A percentile compares a stretch with the other conserved stretches of the same genome.
Conservation (phyloP, 2,888 invertebrate species). For the Metallyticus violacea region DNA sequence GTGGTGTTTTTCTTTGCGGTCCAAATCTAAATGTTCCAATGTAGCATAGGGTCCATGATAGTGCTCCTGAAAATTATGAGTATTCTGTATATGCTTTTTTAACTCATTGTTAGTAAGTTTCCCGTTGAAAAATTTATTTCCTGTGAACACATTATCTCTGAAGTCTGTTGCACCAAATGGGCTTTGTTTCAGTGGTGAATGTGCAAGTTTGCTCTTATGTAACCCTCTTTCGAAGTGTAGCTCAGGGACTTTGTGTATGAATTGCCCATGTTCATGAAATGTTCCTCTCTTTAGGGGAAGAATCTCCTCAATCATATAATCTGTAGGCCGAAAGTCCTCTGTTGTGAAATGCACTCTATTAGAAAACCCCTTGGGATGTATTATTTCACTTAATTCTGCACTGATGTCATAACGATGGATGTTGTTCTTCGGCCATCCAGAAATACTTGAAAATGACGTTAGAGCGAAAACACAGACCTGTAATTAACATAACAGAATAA, state of each 20-base stretch:
- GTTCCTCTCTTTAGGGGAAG: background rate
- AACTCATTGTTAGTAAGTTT: background rate
- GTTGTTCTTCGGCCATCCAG: too few species aligned
- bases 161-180: background rate
- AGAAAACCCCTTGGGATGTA: background rate
- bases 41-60: background rate
- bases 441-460: background rate
- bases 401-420: background rate
- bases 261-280: background rate
- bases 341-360: background rate
- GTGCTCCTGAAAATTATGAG: background rate
- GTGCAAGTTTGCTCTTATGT: too few species aligned
- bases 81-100: background rate
- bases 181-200: too few species aligned
- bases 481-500: background rate
- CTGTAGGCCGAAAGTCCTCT: background rate
- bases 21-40: background rate
- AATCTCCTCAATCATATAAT: background rate
- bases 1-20: too few species aligned
- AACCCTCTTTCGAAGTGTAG: background rate
- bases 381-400: background rate
- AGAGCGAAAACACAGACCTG: background rate
- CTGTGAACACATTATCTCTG: background rate
- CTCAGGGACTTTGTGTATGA: too few species aligned
- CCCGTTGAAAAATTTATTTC: background rate